A percentile compares a stretch with the other conserved stretches of the same genome.
These are phyloP conservation scores for Lypha dubia DNA, from an alignment of 2,888 invertebrate species.

Conservation along the genomic window DNA sequence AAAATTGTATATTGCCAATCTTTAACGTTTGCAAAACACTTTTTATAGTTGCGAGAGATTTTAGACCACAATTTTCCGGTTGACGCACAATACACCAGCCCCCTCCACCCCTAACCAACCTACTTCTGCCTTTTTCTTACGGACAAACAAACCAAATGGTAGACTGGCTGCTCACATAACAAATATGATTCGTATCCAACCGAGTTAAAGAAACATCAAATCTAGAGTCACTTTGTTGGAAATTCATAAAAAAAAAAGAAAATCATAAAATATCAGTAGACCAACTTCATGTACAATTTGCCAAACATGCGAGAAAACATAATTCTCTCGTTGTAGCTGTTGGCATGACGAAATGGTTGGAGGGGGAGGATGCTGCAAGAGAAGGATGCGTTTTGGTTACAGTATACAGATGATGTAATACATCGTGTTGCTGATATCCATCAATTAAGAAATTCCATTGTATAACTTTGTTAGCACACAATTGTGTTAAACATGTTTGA, in stretches of 20 bases:
- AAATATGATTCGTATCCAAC: slow-evolving; percentile 32
- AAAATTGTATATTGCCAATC: slow-evolving; percentile 44
- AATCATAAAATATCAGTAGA: slow-evolving; percentile 38
- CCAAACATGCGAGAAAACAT: slow-evolving; percentile 25
- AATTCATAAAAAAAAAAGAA: slow-evolving; percentile 9
- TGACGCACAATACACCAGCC: slow-evolving; percentile 62
- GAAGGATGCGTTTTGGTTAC: not conserved
- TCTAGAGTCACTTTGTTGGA: slow-evolving; percentile 33
- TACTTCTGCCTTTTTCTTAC: not conserved
- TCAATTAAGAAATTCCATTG: slow-evolving; percentile 42
- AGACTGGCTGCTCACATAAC: slow-evolving; percentile 32
- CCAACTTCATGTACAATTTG: slow-evolving; percentile 50
- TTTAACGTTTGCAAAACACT: slow-evolving; percentile 54
- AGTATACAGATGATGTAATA: slow-evolving; percentile 17
- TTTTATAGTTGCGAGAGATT: slow-evolving; percentile 56
- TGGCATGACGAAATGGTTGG: not conserved
- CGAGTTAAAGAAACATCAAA: slow-evolving; percentile 40
- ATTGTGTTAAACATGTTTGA: not conserved
- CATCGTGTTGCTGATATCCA: slow-evolving; percentile 34
- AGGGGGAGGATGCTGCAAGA: not conserved
- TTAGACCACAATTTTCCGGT: slow-evolving; percentile 74
- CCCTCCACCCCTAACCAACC: too few species aligned
- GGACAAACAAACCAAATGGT: not conserved
- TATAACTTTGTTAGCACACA: slow-evolving; percentile 18
- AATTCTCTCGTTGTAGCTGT: slow-evolving; percentile 1